These are phyloP conservation scores for Bicyclus anynana DNA, from an alignment of 1,140 invertebrate genomes.

Conservation along the genomic window DNA sequence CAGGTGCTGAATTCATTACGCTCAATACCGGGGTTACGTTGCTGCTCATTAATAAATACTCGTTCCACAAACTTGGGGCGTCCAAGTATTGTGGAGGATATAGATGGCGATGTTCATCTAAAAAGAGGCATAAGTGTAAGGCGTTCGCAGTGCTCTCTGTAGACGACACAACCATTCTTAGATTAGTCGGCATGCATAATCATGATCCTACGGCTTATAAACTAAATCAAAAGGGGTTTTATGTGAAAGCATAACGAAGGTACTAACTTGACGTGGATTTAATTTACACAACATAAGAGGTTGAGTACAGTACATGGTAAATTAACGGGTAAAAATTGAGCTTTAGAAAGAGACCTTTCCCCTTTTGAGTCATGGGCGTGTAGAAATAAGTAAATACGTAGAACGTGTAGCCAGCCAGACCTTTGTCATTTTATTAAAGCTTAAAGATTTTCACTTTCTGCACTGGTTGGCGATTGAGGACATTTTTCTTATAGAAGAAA, in stretches of 20 bases:
- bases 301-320: too few species aligned
- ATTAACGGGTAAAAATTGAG: too few species aligned
- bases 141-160: constrained; percentile 32
- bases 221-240: constrained; percentile 11
- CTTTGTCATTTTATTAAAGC: too few species aligned
- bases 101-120: constrained; percentile 37
- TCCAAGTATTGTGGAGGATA: constrained; percentile 19
- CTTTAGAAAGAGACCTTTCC: too few species aligned
- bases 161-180: constrained; percentile 21
- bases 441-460: too few species aligned
- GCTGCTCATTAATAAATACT: constrained; percentile 31
- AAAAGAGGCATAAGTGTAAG: constrained; percentile 26
- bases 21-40: constrained; percentile 27
- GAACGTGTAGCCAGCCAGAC: too few species aligned
- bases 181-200: constrained; percentile 20
- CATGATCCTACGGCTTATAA: constrained; percentile 31
- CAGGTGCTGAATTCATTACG: constrained; percentile 25
- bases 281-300: too few species aligned
- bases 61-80: constrained; percentile 28
- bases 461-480: too few species aligned
- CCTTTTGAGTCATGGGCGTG: too few species aligned
- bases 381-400: too few species aligned
- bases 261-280: too few species aligned
- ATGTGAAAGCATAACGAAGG: constrained; percentile 3
- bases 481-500: too few species aligned